These are phyloP conservation scores for Platichthys stellatus DNA, from an alignment of 2,113 vertebrate species.

Conservation along the genomic window DNA sequence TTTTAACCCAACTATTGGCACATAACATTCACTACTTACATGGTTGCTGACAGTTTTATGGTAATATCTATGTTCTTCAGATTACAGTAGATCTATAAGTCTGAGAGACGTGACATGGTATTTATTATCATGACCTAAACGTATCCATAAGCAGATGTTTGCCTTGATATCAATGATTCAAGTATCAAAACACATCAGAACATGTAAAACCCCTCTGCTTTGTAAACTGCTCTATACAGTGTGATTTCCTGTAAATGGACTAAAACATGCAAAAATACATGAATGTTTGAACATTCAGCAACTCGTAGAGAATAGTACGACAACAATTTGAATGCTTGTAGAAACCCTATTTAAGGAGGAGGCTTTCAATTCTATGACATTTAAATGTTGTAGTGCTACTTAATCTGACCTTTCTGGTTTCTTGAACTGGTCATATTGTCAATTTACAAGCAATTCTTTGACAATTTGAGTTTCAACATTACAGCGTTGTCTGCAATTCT, in stretches of 20 bases:
- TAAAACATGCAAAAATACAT: conserved; percentile 23
- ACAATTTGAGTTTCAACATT: background rate
- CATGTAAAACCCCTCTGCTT: background rate
- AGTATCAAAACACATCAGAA: background rate
- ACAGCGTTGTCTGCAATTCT: background rate
- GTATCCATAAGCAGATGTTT: too few species aligned
- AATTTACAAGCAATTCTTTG: background rate
- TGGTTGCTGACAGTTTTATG: background rate
- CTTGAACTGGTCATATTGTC: background rate
- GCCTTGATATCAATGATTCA: too few species aligned
- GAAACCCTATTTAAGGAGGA: too few species aligned
- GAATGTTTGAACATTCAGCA: conserved; percentile 10
- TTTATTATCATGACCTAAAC: background rate
- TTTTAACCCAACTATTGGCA: conserved; percentile 2
- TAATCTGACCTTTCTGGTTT: background rate
- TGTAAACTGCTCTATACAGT: background rate
- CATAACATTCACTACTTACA: background rate
- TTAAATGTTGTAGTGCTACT: background rate
- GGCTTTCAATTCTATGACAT: background rate
- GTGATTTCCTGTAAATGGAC: background rate
- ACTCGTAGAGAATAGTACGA: background rate
- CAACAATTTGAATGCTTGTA: background rate
- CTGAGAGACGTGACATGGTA: background rate
- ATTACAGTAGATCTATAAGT: background rate
- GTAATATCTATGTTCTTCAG: background rate